A percentile compares a stretch with the other conserved stretches of the same genome.
Evolutionary conservation across 2,113 vertebrate genomes (phyloP).

Genomic region (Thalassoma bifasciatum): DNA sequence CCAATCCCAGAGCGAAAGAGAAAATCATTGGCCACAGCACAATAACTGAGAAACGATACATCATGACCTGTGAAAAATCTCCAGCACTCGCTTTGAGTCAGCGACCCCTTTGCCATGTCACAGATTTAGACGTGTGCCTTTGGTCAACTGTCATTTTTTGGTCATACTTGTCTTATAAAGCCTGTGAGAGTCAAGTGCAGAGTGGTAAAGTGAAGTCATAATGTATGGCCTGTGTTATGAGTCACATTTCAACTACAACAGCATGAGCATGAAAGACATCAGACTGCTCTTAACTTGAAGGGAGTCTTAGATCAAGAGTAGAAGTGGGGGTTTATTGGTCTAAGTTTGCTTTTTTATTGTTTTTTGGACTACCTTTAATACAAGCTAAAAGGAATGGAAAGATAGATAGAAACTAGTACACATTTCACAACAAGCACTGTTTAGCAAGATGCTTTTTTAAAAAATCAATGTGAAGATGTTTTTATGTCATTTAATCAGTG

Average conservation of each 20-base stretch:
- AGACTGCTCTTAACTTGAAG: not conserved
- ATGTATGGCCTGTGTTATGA: not conserved
- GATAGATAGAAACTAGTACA: not conserved
- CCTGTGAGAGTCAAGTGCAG: not conserved
- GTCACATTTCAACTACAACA: constrained; percentile 8
- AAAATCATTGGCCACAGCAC: constrained; percentile 38
- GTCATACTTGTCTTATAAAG: not conserved
- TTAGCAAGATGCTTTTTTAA: too few species aligned
- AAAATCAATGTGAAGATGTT: too few species aligned
- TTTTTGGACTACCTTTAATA: not conserved
- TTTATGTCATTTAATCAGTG: too few species aligned
- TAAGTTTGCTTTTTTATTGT: not conserved
- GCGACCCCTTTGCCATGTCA: constrained; percentile 25
- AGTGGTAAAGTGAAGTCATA: not conserved
- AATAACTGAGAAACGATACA: constrained; percentile 24
- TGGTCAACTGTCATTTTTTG: not conserved
- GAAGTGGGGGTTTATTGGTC: too few species aligned
- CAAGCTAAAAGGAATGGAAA: not conserved
- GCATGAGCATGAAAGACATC: not conserved
- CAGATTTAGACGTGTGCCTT: constrained; percentile 16
- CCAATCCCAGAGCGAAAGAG: constrained; percentile 32
- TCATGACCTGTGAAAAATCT: constrained; percentile 37
- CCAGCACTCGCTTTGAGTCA: constrained; percentile 29
- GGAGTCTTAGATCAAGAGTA: too few species aligned
- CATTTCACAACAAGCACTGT: not conserved